Evolutionary conservation across 2,888 invertebrate genomes (phyloP).

Genomic region (Isoperla grammatica): DNA sequence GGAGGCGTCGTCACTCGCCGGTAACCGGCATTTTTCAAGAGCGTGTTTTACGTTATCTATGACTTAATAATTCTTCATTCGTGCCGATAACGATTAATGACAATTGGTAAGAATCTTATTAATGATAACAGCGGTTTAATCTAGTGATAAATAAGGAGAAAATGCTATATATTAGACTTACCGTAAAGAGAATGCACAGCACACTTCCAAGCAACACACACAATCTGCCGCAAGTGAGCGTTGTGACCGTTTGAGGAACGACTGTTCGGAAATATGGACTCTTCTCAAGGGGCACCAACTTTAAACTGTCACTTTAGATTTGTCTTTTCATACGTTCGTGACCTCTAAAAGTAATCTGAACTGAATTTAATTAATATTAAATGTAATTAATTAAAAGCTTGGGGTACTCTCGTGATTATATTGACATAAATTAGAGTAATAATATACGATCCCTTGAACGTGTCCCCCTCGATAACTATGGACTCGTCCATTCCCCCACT

Average conservation of each 20-base stretch:
- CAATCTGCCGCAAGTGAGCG: slow-evolving; percentile 32
- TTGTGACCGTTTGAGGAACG: slow-evolving; percentile 28
- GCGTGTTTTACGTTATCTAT: not conserved
- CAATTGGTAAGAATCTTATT: no score
- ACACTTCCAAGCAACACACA: slow-evolving; percentile 28
- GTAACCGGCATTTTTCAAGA: not conserved
- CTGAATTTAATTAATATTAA: no score
- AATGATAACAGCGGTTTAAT: not conserved
- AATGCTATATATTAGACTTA: slow-evolving; percentile 16
- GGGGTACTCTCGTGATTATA: not conserved
- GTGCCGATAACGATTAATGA: no score
- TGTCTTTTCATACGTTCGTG: not conserved
- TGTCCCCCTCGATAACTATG: slow-evolving; percentile 31
- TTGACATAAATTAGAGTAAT: not conserved
- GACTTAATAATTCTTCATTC: not conserved
- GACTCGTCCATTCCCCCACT: slow-evolving; percentile 47
- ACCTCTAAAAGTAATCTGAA: no score
- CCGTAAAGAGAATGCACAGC: slow-evolving; percentile 26
- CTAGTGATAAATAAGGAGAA: not conserved
- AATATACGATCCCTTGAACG: not conserved
- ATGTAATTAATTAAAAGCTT: no score
- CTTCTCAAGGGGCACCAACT: slow-evolving; percentile 26
- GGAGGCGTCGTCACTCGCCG: slow-evolving; percentile 4
- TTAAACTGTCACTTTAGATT: not conserved
- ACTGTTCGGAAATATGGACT: slow-evolving; percentile 29